Percentiles rank a stretch among this genome's conserved stretches.
Conservation (phyloP, 2,888 invertebrate species). For the Sclerodermus sp. region DNA sequence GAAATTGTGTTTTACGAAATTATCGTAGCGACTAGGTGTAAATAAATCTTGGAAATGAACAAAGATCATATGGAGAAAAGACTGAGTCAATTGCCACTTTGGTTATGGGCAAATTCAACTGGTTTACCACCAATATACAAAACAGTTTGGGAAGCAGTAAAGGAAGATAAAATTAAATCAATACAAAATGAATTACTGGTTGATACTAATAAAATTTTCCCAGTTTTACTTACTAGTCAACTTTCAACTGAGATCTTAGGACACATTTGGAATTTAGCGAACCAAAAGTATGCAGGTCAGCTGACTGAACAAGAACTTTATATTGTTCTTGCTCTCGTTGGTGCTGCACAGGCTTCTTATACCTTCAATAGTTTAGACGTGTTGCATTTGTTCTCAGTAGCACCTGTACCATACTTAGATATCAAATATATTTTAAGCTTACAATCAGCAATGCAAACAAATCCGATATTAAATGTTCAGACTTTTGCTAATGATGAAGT, state of each 20-base stretch:
- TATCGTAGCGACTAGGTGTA: neutral
- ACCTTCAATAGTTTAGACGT: constrained; percentile 50
- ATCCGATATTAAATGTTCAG: constrained; percentile 2
- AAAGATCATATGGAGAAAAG: constrained; percentile 45
- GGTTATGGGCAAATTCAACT: constrained; percentile 56
- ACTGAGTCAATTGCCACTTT: constrained; percentile 51
- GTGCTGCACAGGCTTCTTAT: constrained; percentile 57
- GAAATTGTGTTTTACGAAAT: too few relatives aligned
- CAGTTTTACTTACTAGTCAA: constrained; percentile 58
- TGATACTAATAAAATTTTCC: constrained; percentile 57
- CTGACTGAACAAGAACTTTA: constrained; percentile 59
- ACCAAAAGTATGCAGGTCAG: constrained; percentile 58
- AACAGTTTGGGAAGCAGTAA: constrained; percentile 57
- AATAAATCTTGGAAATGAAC: constrained; percentile 26
- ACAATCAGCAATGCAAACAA: constrained; percentile 19
- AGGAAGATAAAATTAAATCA: constrained; percentile 44
- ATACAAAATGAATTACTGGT: constrained; percentile 45
- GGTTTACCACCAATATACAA: constrained; percentile 55
- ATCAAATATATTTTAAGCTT: constrained; percentile 30
- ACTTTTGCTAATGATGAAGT: neutral
- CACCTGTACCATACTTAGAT: constrained; percentile 55
- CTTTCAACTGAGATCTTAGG: constrained; percentile 58
- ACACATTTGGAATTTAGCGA: constrained; percentile 59
- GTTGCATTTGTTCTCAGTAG: constrained; percentile 46
- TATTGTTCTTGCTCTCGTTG: constrained; percentile 58